Evolutionary conservation across 2,113 vertebrate genomes (phyloP).

Genomic region (Podarcis raffonei): DNA sequence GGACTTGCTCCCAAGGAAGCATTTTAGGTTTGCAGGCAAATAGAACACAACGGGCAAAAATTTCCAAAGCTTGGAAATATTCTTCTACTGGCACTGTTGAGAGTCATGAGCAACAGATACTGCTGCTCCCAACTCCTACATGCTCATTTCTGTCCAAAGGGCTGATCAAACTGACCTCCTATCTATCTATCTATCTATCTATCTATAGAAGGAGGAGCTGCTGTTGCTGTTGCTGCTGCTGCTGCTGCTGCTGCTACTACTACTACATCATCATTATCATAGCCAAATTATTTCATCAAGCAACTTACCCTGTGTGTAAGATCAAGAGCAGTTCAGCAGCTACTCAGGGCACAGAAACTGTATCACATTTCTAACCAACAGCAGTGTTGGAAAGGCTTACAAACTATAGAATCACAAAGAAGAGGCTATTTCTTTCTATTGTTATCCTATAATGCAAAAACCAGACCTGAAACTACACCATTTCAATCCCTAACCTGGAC

Average conservation of each 20-base stretch:
- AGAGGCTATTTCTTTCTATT: neutral
- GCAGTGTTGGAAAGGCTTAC: neutral
- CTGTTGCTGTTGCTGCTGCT: too few relatives aligned
- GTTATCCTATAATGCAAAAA: neutral
- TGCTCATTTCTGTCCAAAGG: neutral
- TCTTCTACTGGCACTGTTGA: neutral
- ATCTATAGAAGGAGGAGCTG: too few relatives aligned
- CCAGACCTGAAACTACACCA: neutral
- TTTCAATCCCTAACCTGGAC: neutral
- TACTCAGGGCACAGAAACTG: neutral
- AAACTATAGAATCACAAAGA: neutral
- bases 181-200: too few relatives aligned
- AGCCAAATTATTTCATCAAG: neutral
- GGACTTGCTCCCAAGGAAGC: neutral
- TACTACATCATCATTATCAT: too few relatives aligned
- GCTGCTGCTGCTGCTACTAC: too few relatives aligned
- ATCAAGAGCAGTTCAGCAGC: neutral
- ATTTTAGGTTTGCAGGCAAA: neutral
- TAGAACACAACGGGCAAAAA: neutral
- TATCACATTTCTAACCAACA: neutral
- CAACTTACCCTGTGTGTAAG: neutral
- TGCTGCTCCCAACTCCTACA: neutral
- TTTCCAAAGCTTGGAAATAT: too few relatives aligned
- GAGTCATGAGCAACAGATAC: neutral
- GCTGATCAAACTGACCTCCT: too few relatives aligned